phyloP scores from a whole-genome alignment of 2,113 vertebrate genomes.

The Agelaius phoeniceus region DNA sequence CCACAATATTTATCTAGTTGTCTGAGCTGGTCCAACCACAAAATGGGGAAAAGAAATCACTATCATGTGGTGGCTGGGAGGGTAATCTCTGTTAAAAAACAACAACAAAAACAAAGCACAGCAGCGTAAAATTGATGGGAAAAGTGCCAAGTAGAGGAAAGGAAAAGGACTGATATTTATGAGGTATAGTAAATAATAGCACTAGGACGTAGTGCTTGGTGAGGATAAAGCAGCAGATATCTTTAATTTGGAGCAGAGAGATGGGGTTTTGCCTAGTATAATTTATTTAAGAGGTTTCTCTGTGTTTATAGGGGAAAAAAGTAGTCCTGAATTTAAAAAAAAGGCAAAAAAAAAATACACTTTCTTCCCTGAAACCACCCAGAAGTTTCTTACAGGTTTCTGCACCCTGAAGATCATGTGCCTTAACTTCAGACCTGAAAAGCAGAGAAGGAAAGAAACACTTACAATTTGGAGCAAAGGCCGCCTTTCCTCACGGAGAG shows the following conservation, averaged over 20 bases:
- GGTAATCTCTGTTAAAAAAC: constrained; percentile 22
- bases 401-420: neutral
- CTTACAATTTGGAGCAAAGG: neutral
- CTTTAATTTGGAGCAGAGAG: neutral
- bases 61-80: neutral
- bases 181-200: neutral
- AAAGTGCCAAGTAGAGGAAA: constrained; percentile 12
- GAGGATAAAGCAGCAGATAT: neutral
- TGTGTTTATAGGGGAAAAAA: neutral
- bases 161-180: constrained; percentile 1
- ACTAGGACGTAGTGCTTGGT: neutral
- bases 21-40: constrained; percentile 19
- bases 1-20: constrained; percentile 47
- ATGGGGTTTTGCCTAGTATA: neutral
- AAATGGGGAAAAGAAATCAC: neutral
- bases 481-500: neutral
- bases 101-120: neutral
- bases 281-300: constrained; percentile 15
- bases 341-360: neutral
- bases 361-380: neutral
- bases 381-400: neutral
- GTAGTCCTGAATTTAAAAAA: neutral
- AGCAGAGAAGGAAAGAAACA: neutral
- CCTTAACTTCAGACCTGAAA: neutral
- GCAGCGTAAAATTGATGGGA: neutral